Base-by-base conservation (phyloP, 2,113 vertebrate species). In the Dunckerocampus dactyliophorus region DNA sequence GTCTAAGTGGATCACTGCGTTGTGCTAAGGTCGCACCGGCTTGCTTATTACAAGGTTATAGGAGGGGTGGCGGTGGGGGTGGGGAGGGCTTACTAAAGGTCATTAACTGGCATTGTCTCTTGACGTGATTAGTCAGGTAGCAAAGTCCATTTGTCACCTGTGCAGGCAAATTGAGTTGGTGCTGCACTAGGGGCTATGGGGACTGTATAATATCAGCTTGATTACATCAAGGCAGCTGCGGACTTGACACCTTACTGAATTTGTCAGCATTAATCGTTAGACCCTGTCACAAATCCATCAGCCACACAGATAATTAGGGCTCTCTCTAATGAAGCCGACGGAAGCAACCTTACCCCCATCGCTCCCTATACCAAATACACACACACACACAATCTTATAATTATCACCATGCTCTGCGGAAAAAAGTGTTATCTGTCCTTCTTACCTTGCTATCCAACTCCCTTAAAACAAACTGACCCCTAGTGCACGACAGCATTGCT, bases 231-330 rank as follows among this genome's bases (percentile, higher is more conserved):
- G 95, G 93, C 93, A 93, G 92, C 95, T 94, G 93, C 93, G 92
- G 94, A 97, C 93, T 93, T 97, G 95, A 98, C 96, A 98, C 94
- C 94, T 96, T 94, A 94, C 95, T 94, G 95, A 95, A 98, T 98
- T 97, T 95, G 95, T 98, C 95, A 93, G 94, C 95, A 96, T 98
- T 98, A 97, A 98, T 98, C 95, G 94, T 94, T 96, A 93, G 93
- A 92, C 91, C 93, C 82, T 95, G 95, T 98, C 97, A 99, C 94
- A 95, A 95, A 99, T 98, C 95, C 95, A 96, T 98, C 96, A 98
- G 94, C 93, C 93, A 92, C 92, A 90, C 94, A 94, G 96, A 98
- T 99, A 98, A 99, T 99, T 98, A 97, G 95, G 93, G 92, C 90
- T 92, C 91, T 93, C 92, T 93, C 93, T 98, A 98, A 99, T 95